Evolutionary conservation across 2,113 vertebrate species (phyloP).

Genomic region (Eurypyga helias): DNA sequence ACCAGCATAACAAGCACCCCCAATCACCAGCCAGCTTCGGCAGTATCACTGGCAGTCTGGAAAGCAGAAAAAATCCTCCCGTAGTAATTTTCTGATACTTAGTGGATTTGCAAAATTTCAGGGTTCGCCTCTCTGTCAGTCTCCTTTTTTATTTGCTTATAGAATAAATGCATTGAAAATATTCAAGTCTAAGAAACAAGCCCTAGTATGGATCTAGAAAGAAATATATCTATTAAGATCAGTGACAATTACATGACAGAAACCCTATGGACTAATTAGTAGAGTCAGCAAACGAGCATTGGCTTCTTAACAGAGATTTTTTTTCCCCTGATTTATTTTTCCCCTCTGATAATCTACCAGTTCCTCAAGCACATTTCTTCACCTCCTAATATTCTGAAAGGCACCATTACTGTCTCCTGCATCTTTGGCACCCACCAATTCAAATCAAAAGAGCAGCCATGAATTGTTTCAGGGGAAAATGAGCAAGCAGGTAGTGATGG

Average conservation of each 20-base stretch:
- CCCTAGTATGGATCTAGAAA: neutral
- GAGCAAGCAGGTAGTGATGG: too few relatives aligned
- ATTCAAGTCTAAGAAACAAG: neutral
- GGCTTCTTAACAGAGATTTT: neutral
- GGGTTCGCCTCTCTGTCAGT: neutral
- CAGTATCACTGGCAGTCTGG: neutral
- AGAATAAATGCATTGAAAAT: neutral
- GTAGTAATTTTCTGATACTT: neutral
- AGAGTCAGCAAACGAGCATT: neutral
- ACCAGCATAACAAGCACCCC: neutral
- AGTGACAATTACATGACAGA: neutral
- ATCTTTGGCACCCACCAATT: neutral
- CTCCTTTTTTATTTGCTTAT: neutral
- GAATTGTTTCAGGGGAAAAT: neutral
- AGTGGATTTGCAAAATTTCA: neutral
- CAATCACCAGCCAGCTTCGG: neutral
- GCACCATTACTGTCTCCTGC: neutral
- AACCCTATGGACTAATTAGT: neutral
- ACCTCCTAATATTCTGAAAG: neutral
- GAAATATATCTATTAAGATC: neutral
- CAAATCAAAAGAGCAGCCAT: conserved; percentile 12
- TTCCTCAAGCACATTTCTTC: neutral
- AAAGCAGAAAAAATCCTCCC: neutral
- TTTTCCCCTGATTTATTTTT: neutral
- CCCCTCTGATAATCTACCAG: neutral